Evolutionary conservation across 2,888 invertebrate species (phyloP).

Genomic region (Leucophenga montana): DNA sequence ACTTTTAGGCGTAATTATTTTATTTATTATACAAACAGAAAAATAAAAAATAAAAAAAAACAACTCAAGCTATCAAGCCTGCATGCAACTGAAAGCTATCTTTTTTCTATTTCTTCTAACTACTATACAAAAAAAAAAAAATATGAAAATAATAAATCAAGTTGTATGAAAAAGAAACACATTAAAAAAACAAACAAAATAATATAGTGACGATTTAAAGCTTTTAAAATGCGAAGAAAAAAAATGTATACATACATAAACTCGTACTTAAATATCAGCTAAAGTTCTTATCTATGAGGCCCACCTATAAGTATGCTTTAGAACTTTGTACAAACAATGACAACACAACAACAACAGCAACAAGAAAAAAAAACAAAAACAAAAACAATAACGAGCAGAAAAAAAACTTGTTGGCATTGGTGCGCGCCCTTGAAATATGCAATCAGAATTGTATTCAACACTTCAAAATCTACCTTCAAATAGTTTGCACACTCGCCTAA

Average conservation of each 20-base stretch:
- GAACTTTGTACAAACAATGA: not conserved
- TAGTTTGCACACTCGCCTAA: not conserved
- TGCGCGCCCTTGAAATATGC: slow-evolving; percentile 24
- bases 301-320: slow-evolving; percentile 18
- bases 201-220: not conserved
- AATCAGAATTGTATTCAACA: slow-evolving; percentile 24
- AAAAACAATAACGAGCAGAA: not conserved
- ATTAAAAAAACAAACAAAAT: not conserved
- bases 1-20: slow-evolving; percentile 16
- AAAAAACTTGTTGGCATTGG: slow-evolving; percentile 21
- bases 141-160: not conserved
- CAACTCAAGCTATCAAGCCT: not conserved
- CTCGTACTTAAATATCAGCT: too few species aligned
- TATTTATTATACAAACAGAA: slow-evolving; percentile 5
- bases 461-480: slow-evolving; percentile 19
- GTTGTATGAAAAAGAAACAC: not conserved
- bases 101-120: not conserved
- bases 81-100: slow-evolving; percentile 15
- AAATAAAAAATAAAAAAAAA: slow-evolving; percentile 3
- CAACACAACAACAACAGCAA: not conserved
- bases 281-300: not conserved
- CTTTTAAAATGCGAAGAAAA: slow-evolving; percentile 2
- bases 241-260: not conserved
- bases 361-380: not conserved
- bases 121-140: not conserved